Evolutionary conservation across 2,113 vertebrate species (phyloP).

Genomic region (Mastomys coucha): DNA sequence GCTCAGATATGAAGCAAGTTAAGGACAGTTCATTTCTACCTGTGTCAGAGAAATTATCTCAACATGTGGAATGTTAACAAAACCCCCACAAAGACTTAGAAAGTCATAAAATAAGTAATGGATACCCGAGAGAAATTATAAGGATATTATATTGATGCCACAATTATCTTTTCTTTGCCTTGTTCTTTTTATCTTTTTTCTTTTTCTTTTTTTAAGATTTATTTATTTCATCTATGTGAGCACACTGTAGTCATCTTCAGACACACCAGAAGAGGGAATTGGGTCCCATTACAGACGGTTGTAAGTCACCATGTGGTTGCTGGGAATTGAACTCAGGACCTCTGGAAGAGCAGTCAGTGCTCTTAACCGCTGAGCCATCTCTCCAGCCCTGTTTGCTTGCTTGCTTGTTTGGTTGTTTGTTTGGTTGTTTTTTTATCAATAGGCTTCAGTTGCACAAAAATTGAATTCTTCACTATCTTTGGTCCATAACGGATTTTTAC

Average conservation of each 20-base stretch:
- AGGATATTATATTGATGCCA: slow-evolving; percentile 49
- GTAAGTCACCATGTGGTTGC: no score
- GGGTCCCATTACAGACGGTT: no score
- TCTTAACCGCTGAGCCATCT: no score
- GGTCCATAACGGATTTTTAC: neutral
- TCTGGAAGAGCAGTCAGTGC: no score
- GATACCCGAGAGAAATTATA: slow-evolving; percentile 77
- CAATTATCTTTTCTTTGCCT: neutral
- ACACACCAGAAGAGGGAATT: no score
- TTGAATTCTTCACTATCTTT: neutral
- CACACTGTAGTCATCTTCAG: no score
- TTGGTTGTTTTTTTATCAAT: neutral
- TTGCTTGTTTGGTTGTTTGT: no score
- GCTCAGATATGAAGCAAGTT: slow-evolving; percentile 55
- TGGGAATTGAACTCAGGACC: no score
- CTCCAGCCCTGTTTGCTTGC: no score
- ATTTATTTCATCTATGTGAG: no score
- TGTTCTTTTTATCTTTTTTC: neutral
- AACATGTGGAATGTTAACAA: slow-evolving; percentile 72
- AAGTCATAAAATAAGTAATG: slow-evolving; percentile 72
- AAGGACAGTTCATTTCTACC: slow-evolving; percentile 83
- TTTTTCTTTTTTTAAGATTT: no score
- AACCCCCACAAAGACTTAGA: slow-evolving; percentile 69
- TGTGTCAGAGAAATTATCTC: slow-evolving; percentile 78
- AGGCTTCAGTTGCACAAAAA: neutral